Evolutionary conservation across 2,888 invertebrate species (phyloP).

Genomic region (Eupeodes latifasciatus): DNA sequence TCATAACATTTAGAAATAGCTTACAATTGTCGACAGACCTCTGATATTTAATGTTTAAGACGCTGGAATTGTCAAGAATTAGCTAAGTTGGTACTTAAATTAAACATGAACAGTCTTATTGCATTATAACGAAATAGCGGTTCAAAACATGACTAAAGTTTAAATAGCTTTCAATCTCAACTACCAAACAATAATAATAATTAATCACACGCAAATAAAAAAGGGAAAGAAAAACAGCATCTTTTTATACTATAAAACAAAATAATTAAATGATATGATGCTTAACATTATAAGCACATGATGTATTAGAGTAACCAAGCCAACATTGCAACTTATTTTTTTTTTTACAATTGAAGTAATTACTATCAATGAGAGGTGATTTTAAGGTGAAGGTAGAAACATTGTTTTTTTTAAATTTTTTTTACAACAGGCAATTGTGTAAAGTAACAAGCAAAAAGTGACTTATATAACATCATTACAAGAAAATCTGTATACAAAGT

Average conservation of each 20-base stretch:
- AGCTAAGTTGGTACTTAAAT: not conserved
- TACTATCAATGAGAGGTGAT: conserved; percentile 24
- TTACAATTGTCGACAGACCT: too few relatives aligned
- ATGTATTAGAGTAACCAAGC: conserved; percentile 7
- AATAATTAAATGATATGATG: conserved; percentile 1
- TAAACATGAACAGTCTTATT: not conserved
- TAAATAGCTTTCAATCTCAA: not conserved
- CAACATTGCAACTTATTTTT: not conserved
- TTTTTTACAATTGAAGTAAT: conserved; percentile 3
- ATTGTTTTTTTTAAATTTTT: not conserved
- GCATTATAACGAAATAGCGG: not conserved
- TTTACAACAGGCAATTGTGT: not conserved
- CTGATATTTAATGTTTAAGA: too few relatives aligned
- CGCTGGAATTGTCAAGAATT: too few relatives aligned
- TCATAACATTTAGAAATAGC: too few relatives aligned
- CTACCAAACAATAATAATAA: not conserved
- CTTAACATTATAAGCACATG: not conserved
- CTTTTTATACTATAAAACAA: not conserved
- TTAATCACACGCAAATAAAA: not conserved
- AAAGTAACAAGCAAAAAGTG: not conserved
- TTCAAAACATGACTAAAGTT: not conserved
- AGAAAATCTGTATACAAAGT: too few relatives aligned
- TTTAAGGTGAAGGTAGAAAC: conserved; percentile 31
- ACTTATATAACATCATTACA: too few relatives aligned
- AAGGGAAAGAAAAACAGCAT: not conserved